A percentile compares a stretch with the other conserved stretches of the same genome.
Evolutionary conservation across 2,113 vertebrate genomes (phyloP).

Genomic region (Lathamus discolor): DNA sequence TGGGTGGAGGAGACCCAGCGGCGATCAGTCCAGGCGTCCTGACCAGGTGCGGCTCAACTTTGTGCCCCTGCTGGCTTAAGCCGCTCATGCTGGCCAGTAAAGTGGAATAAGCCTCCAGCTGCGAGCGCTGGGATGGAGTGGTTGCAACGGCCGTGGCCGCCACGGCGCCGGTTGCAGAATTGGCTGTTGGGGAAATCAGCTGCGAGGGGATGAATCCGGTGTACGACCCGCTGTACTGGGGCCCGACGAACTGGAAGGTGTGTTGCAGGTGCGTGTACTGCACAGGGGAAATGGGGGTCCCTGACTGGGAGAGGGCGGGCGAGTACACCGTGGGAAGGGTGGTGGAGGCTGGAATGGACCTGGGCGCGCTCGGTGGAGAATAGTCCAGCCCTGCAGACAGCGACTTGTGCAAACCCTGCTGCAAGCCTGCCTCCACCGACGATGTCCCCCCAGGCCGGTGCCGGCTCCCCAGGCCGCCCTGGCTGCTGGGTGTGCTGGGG

Average conservation of each 20-base stretch:
- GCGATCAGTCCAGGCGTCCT: constrained; percentile 83
- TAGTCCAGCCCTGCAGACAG: constrained; percentile 80
- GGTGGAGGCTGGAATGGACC: constrained; percentile 82
- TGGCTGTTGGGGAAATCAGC: constrained; percentile 85
- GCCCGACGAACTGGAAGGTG: constrained; percentile 92
- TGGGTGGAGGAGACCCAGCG: constrained; percentile 78
- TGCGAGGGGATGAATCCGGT: constrained; percentile 89
- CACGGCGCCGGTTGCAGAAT: constrained; percentile 69
- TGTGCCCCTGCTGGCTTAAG: constrained; percentile 84
- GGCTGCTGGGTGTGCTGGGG: constrained; percentile 77
- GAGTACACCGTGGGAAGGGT: constrained; percentile 87
- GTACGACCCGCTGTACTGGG: constrained; percentile 87
- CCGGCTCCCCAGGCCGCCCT: constrained; percentile 70
- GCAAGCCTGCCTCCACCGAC: constrained; percentile 74
- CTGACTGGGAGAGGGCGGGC: constrained; percentile 82
- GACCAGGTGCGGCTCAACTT: constrained; percentile 79
- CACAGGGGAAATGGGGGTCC: constrained; percentile 83
- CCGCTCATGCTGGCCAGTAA: constrained; percentile 81
- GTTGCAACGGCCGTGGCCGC: constrained; percentile 74
- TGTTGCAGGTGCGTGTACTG: constrained; percentile 91
- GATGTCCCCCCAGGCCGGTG: constrained; percentile 64
- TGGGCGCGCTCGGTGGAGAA: constrained; percentile 75
- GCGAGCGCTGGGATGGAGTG: constrained; percentile 84
- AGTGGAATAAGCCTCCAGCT: constrained; percentile 89
- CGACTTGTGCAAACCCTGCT: constrained; percentile 86